Percentiles rank a stretch among this genome's conserved stretches.
phyloP scores from a whole-genome alignment of 2,888 invertebrate genomes.

The Clanis bilineata region DNA sequence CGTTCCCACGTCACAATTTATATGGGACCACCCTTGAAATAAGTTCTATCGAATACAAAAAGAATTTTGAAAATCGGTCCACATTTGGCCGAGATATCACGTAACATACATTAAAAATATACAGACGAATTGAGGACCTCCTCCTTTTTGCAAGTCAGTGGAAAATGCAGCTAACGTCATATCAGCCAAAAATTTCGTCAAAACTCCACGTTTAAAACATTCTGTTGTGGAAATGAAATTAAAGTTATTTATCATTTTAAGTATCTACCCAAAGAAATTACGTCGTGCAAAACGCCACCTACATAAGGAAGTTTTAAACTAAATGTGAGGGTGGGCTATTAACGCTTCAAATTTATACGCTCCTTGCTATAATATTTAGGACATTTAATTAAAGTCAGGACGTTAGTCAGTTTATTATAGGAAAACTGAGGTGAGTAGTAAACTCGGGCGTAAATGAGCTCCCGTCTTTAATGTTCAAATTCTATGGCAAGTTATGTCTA shows the following conservation, averaged over 20 bases:
- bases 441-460: background rate
- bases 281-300: background rate
- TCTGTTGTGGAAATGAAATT: background rate
- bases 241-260: background rate
- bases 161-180: too few relatives aligned
- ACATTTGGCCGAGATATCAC: too few relatives aligned
- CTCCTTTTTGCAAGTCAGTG: too few relatives aligned
- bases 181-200: too few relatives aligned
- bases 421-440: background rate
- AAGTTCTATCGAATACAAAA: too few relatives aligned
- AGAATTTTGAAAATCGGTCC: too few relatives aligned
- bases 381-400: conserved; percentile 6
- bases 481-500: too few relatives aligned
- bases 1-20: too few relatives aligned
- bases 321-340: background rate
- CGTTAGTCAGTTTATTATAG: conserved; percentile 7
- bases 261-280: background rate
- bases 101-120: too few relatives aligned
- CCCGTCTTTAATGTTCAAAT: background rate
- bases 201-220: background rate
- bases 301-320: conserved; percentile 10
- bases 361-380: background rate
- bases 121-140: too few relatives aligned
- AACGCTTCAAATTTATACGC: background rate
- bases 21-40: too few relatives aligned